Percentiles rank a stretch among this genome's conserved stretches.
These are phyloP conservation scores for Lepidurus apus DNA, from an alignment of 1,140 invertebrate genomes.

Conservation along the genomic window DNA sequence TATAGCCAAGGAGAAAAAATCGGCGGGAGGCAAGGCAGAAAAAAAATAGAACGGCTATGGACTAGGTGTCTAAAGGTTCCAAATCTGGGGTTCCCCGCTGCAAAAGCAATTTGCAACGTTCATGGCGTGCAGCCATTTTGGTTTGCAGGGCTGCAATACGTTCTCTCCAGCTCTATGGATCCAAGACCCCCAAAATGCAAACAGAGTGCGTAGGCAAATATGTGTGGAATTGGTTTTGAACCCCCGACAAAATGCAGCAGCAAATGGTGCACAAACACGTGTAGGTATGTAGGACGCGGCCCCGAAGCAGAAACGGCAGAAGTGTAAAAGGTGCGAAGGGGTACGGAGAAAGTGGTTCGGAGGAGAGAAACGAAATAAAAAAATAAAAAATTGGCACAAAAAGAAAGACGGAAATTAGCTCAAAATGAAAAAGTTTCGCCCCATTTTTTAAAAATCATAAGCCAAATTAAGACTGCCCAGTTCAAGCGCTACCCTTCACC, in stretches of 20 bases:
- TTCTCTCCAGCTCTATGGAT: slow-evolving; percentile 68
- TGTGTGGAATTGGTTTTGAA: not conserved
- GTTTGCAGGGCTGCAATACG: slow-evolving; percentile 75
- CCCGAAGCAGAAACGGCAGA: slow-evolving; percentile 26
- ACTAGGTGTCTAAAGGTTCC: slow-evolving; percentile 52
- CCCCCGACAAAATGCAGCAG: slow-evolving; percentile 26
- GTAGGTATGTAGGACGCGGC: slow-evolving; percentile 7
- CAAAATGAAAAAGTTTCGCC: slow-evolving; percentile 23
- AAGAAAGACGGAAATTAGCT: slow-evolving; percentile 27
- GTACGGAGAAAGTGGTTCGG: not conserved
- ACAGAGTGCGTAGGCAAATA: slow-evolving; percentile 27
- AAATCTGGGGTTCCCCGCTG: slow-evolving; percentile 75
- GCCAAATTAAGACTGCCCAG: not conserved
- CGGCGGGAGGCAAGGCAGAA: not conserved
- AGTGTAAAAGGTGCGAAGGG: not conserved
- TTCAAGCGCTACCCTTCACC: slow-evolving; percentile 6
- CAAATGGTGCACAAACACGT: slow-evolving; percentile 26
- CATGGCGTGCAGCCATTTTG: slow-evolving; percentile 77
- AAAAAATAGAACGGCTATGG: not conserved
- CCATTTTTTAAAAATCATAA: not conserved
- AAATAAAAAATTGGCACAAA: slow-evolving; percentile 20
- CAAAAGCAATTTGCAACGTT: slow-evolving; percentile 77
- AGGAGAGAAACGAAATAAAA: not conserved
- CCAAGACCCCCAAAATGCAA: slow-evolving; percentile 25
- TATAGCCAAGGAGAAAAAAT: slow-evolving; percentile 24